Base-by-base conservation (phyloP, 2,888 invertebrate genomes). In the Steinernema carpocapsae region DNA sequence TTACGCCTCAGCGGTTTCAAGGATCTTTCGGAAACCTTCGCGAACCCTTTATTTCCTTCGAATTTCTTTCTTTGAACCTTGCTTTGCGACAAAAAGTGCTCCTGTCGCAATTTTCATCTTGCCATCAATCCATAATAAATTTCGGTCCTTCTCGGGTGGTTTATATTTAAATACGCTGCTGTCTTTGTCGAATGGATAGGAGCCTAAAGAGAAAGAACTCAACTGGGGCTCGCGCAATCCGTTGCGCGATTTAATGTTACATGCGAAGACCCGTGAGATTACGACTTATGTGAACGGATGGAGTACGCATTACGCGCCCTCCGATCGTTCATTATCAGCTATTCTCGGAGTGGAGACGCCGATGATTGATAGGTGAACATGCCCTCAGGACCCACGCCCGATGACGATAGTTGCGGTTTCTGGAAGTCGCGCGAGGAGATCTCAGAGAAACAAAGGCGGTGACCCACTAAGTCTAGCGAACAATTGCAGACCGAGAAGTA, bases 311-410 rank as follows among this genome's bases (percentile, higher is more conserved):
- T 37, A 64, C 64, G 29, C 29, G 26, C 56, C 56, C 56, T 56
- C 26, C 56, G 56, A 24, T 29, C 37, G 7, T 29, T 12, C 32
- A 64, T 32, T 64, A 64, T 64, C 64, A 32, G 64, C 64, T 64
- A 26, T 19, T 64, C 64, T 32, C 32, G 64, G 26, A 64, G 26
- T 64, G n/a, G 52, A 52, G 22, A 52, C 64, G 48, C 48, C 48
- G 64, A 64, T 64, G 64, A 64, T 64, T 64, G 64, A 64, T 64
- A 64, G 64, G 64, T 64, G 64, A 64, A 64, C 64, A 64, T 64
- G 64, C 26, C 64, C 64, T 64, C 64, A 26, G 64, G 32, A 64
- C 26, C 32, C 64, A 64, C 64, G 64, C 64, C 64, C 64, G 64
- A 64, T n/a, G 37, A 64, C 64, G 64, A 64, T 64, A 64, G 64